Base-by-base conservation (phyloP, 2,113 vertebrate species). In the Hepsetus odoe region DNA sequence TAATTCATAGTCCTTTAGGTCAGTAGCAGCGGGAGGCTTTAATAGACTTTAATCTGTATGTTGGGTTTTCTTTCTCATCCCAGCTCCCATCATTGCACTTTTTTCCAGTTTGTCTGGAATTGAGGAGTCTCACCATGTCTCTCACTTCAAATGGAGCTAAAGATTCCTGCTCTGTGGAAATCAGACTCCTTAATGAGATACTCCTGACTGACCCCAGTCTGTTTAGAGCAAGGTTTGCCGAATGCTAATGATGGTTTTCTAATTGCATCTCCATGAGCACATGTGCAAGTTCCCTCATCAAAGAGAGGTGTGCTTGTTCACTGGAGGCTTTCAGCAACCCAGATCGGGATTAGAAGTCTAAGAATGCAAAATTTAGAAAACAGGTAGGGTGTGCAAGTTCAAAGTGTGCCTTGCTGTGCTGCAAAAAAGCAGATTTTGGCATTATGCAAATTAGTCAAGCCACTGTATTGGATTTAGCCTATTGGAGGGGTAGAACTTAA, bases 141-240 rank as follows among this genome's bases (percentile, higher is more conserved):
- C 61, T 69, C 33, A 88, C 85, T 86, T 89, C 88, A 92, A 88
- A 90, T 84, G 62, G 49, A 59, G 78, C 81, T 77, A 84, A 85
- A 77, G 42, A 30, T 44, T 35, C 9, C 73, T 8, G 49, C 73
- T 18, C 59, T 49, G 20, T 24, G 88, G 82, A 83, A 84, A 86
- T 86, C 84, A 80, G 81, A 82, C 83, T 87, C 24, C 72, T 64
- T 89, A 88, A 90, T 82, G 86, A 91, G 84, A 84, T 85, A 44
- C 14, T 79, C 78, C 85, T 82, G 83, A 80, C 82, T 72, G 83
- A 77, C 80, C 80, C 72, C 74, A 55, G 40, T 24, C 78, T 76
- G 66, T 87, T 86, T 86, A 88, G 53, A n/a, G 44, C 61, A 22
- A 32, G 10, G 33, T 26, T 38, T 59, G 35, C 33, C n/a, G 61